Evolutionary conservation across 2,113 vertebrate species (phyloP).

Genomic region (Rhinoderma darwinii): DNA sequence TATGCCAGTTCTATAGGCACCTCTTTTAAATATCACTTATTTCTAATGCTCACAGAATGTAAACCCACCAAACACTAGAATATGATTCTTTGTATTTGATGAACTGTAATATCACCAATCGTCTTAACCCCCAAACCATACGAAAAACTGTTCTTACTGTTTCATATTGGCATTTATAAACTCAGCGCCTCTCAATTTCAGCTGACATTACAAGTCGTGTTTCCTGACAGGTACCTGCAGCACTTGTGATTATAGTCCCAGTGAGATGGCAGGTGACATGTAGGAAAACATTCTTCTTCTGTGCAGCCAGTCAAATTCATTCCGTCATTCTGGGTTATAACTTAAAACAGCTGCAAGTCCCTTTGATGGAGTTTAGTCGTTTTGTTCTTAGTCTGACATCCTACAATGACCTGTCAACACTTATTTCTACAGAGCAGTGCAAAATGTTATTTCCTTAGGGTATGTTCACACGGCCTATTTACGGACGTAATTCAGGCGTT

Average conservation of each 20-base stretch:
- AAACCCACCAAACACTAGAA: neutral
- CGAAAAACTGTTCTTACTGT: neutral
- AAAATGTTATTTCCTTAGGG: neutral
- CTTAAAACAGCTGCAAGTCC: neutral
- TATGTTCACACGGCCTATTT: too few relatives aligned
- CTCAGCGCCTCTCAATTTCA: neutral
- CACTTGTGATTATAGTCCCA: conserved; percentile 20
- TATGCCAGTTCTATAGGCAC: neutral
- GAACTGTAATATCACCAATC: neutral
- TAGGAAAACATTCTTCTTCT: conserved; percentile 9
- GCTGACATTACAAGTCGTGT: conserved; percentile 1
- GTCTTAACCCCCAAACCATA: neutral
- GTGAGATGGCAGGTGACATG: conserved; percentile 30
- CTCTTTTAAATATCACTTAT: neutral
- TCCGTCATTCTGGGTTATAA: conserved; percentile 24
- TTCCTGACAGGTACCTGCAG: conserved; percentile 20
- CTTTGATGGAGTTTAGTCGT: neutral
- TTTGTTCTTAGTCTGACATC: neutral
- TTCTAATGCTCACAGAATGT: neutral
- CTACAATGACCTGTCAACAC: neutral
- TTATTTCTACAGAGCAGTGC: neutral
- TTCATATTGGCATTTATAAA: conserved; percentile 13
- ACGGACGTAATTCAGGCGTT: too few relatives aligned
- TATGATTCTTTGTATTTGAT: neutral
- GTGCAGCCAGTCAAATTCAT: conserved; percentile 11